phyloP scores from a whole-genome alignment of 2,888 invertebrate species.

The Lasioglossum morio region DNA sequence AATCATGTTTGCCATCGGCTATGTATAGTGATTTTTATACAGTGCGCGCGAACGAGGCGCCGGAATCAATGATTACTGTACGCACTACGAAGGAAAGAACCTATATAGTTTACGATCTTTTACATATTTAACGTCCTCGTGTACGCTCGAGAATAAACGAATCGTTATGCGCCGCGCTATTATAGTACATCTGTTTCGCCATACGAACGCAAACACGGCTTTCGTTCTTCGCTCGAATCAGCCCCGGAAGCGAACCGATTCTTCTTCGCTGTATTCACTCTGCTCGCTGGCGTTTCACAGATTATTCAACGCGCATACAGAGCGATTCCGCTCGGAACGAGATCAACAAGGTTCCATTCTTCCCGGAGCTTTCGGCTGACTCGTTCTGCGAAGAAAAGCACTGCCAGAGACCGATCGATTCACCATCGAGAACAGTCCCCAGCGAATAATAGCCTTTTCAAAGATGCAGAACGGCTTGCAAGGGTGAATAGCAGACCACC shows the following conservation, averaged over 20 bases:
- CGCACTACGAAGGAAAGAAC: slow-evolving; percentile 70
- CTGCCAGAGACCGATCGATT: neutral
- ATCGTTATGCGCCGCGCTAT: slow-evolving; percentile 63
- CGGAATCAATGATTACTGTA: slow-evolving; percentile 61
- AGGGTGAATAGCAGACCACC: neutral
- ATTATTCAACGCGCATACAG: neutral
- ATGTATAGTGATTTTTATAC: slow-evolving; percentile 64
- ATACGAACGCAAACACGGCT: neutral
- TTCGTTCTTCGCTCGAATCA: neutral
- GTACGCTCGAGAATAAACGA: slow-evolving; percentile 63
- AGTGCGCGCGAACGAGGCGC: slow-evolving; percentile 65
- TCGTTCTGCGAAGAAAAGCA: neutral
- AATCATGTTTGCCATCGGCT: slow-evolving; percentile 45
- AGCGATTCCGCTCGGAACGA: neutral
- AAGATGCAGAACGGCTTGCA: neutral
- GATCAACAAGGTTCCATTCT: neutral
- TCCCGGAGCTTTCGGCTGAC: neutral
- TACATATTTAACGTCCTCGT: slow-evolving; percentile 38
- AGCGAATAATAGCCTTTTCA: neutral
- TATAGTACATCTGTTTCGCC: neutral
- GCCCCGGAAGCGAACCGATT: neutral
- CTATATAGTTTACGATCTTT: slow-evolving; percentile 49
- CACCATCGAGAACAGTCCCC: neutral
- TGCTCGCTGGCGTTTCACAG: neutral
- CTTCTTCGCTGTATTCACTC: neutral